Conservation (phyloP, 2,797 vertebrate species). For the Linurgus olivaceus region DNA sequence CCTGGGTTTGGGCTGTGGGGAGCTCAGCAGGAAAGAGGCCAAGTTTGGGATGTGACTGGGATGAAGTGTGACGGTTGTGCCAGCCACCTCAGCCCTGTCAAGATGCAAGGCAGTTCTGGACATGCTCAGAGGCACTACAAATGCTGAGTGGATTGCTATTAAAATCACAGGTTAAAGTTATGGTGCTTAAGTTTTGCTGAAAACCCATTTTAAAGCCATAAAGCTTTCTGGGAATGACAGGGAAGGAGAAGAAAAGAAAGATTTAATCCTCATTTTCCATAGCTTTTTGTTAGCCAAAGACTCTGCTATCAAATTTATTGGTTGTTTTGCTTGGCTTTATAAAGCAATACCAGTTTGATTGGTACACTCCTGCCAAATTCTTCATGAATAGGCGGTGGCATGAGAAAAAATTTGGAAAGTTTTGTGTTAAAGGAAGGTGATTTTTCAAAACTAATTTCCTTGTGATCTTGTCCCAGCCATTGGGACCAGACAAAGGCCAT, state of each 20-base stretch:
- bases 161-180: background rate
- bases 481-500: background rate
- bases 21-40: background rate
- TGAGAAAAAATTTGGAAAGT: background rate
- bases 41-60: background rate
- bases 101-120: background rate
- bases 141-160: background rate
- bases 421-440: background rate
- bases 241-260: background rate
- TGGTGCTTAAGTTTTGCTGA: background rate
- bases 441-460: slow-evolving; percentile 2
- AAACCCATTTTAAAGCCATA: background rate
- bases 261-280: background rate
- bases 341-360: background rate
- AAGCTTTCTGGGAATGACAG: background rate
- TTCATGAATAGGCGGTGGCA: background rate
- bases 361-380: background rate
- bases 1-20: background rate
- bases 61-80: background rate
- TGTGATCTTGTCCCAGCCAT: background rate
- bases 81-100: background rate
- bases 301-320: background rate
- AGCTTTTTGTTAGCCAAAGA: background rate
- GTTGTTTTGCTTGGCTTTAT: background rate
- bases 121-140: background rate